Percentiles rank a stretch among this genome's conserved stretches.
These are phyloP conservation scores for Hippocampus kuda DNA, from an alignment of 2,797 vertebrate species.

Conservation along the genomic window DNA sequence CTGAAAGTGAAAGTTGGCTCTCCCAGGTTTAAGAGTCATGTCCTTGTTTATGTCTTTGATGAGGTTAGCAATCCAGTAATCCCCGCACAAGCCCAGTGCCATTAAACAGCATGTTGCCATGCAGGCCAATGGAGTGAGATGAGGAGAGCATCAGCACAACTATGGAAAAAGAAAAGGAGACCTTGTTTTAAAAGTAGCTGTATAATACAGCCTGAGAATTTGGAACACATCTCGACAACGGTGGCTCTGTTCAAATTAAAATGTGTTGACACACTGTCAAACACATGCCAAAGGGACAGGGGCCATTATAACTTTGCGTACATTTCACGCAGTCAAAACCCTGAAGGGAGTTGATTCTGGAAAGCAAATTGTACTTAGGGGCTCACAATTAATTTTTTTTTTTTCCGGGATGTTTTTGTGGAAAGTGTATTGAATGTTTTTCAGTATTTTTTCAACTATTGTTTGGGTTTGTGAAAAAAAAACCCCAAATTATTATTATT, in stretches of 20 bases:
- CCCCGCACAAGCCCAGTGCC: conserved; percentile 34
- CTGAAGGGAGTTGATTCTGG: neutral
- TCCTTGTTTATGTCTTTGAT: conserved; percentile 52
- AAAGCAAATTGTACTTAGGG: neutral
- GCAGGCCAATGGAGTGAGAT: conserved; percentile 23
- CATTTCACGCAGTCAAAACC: neutral
- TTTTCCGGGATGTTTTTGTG: too few species aligned
- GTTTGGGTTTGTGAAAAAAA: neutral
- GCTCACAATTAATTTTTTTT: too few species aligned
- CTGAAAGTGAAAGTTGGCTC: conserved; percentile 47
- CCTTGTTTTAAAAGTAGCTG: neutral
- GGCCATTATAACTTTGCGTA: neutral
- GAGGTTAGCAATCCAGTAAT: conserved; percentile 52
- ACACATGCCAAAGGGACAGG: neutral
- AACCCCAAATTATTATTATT: too few species aligned
- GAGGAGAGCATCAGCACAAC: conserved; percentile 1
- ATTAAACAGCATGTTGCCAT: conserved; percentile 48
- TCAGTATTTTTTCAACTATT: neutral
- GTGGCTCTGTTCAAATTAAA: neutral
- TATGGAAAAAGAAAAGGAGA: neutral
- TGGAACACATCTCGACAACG: neutral
- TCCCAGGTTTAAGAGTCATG: conserved; percentile 53
- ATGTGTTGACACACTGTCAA: neutral
- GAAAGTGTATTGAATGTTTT: too few species aligned
- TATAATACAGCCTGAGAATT: neutral